phyloP scores from a whole-genome alignment of 2,888 invertebrate species.

The Spodoptera picta region DNA sequence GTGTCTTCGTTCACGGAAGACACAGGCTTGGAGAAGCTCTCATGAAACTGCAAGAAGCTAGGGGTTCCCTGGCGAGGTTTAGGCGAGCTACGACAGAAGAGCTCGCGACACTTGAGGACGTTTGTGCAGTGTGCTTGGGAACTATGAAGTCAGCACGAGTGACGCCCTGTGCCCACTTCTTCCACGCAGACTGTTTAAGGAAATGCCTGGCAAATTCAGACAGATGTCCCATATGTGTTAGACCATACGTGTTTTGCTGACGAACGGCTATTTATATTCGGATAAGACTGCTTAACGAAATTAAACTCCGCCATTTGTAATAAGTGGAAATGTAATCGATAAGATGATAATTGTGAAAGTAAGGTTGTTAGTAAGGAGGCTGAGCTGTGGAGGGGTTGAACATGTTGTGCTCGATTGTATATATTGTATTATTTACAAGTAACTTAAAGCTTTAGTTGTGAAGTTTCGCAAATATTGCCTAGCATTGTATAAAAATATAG shows the following conservation, averaged over 20 bases:
- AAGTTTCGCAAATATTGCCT: conserved; percentile 1
- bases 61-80: conserved; percentile 89
- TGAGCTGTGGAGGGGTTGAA: conserved; percentile 1
- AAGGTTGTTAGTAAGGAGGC: conserved; percentile 25
- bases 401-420: conserved; percentile 20
- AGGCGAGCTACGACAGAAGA: conserved; percentile 91
- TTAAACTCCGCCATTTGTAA: conserved; percentile 48
- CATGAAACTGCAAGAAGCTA: conserved; percentile 88
- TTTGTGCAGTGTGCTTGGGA: conserved; percentile 93
- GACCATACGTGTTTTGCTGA: conserved; percentile 89
- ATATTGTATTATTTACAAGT: conserved; percentile 32
- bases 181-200: conserved; percentile 93
- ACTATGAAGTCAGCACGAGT: conserved; percentile 92
- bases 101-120: conserved; percentile 91
- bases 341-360: conserved; percentile 33
- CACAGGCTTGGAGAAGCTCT: conserved; percentile 89
- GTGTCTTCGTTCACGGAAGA: conserved; percentile 90
- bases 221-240: conserved; percentile 93
- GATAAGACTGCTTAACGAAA: conserved; percentile 73
- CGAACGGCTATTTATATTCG: conserved; percentile 45
- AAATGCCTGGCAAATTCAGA: conserved; percentile 92
- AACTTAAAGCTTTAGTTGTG: conserved; percentile 12
- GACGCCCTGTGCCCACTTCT: conserved; percentile 94
- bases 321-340: conserved; percentile 49
- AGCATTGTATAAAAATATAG: neutral